Conservation (phyloP, 2,113 vertebrate genomes). For the Dermatemys mawii region DNA sequence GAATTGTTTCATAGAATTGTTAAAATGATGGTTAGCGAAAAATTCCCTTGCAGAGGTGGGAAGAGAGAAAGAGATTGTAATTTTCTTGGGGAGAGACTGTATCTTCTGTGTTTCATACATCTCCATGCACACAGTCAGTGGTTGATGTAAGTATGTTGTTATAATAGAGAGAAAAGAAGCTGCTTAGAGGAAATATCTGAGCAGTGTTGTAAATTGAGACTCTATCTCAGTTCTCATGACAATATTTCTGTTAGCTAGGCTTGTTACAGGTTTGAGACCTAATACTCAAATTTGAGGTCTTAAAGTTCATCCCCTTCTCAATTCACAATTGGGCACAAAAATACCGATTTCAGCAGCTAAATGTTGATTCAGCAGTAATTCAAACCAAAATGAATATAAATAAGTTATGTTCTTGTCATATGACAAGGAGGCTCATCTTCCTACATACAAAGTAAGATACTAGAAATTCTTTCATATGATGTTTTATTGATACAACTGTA, state of each 20-base stretch:
- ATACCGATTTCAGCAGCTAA: conserved; percentile 8
- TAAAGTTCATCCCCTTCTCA: background rate
- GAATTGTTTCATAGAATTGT: conserved; percentile 4
- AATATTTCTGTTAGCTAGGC: background rate
- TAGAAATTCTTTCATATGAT: conserved; percentile 35
- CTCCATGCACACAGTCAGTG: background rate
- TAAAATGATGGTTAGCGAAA: background rate
- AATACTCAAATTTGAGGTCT: background rate
- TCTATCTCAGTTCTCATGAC: background rate
- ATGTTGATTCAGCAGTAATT: background rate
- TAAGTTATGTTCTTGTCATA: background rate
- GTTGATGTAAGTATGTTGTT: background rate
- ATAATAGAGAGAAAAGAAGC: background rate
- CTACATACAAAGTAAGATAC: conserved; percentile 56
- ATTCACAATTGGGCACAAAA: conserved; percentile 21
- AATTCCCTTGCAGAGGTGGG: background rate
- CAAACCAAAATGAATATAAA: conserved; percentile 9
- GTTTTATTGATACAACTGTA: conserved; percentile 5
- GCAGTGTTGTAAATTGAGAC: no score
- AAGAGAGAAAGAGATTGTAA: background rate
- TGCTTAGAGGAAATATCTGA: no score
- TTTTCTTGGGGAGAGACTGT: background rate
- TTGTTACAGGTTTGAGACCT: background rate
- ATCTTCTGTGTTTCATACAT: background rate
- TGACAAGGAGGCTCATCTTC: conserved; percentile 8